Conservation (phyloP, 1,140 invertebrate genomes). For the Aphaenogaster ashmeadi region DNA sequence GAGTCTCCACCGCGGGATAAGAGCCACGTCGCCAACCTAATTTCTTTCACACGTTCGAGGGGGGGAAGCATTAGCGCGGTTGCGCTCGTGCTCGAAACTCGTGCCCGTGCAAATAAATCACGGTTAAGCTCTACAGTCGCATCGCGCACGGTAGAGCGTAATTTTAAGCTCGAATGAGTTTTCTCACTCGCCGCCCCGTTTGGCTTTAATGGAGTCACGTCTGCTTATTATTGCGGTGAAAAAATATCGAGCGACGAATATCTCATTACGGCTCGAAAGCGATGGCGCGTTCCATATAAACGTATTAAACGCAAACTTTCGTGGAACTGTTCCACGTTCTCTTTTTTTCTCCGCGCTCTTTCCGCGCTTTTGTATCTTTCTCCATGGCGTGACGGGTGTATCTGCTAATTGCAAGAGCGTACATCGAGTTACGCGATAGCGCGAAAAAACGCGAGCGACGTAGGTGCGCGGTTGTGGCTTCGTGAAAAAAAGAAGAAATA, state of each 20-base stretch:
- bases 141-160: conserved; percentile 3
- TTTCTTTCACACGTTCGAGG: conserved; percentile 26
- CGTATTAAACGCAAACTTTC: conserved; percentile 14
- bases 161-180: conserved; percentile 48
- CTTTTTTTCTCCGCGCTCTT: not conserved
- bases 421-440: conserved; percentile 31
- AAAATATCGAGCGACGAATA: conserved; percentile 19
- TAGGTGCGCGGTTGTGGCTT: conserved; percentile 10
- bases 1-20: conserved; percentile 3
- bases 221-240: conserved; percentile 24
- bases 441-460: conserved; percentile 25
- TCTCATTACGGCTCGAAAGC: conserved; percentile 7
- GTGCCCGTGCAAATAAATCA: conserved; percentile 43
- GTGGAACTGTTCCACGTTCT: not conserved
- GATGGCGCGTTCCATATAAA: not conserved
- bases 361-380: not conserved
- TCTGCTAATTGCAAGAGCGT: conserved; percentile 9
- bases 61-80: not conserved
- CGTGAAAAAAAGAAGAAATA: conserved; percentile 18
- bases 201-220: conserved; percentile 30
- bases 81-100: conserved; percentile 25
- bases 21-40: conserved; percentile 32
- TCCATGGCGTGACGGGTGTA: not conserved
- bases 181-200: not conserved
- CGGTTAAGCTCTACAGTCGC: not conserved